phyloP scores from a whole-genome alignment of 2,797 vertebrate species.

The Jordanella pulchra region DNA sequence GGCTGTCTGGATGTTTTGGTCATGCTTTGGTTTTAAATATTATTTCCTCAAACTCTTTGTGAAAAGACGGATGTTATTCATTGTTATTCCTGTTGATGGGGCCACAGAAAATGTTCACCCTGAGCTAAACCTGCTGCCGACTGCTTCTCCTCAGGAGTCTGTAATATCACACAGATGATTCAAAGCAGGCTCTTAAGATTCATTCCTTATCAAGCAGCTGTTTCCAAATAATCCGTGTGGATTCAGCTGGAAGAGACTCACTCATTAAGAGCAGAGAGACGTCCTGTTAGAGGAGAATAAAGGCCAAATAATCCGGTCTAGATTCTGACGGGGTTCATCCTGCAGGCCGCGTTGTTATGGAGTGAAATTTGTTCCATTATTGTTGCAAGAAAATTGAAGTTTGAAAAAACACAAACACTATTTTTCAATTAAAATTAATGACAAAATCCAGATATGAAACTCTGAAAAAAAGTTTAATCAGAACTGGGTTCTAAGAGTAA shows the following conservation, averaged over 20 bases:
- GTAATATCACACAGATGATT: conserved; percentile 2
- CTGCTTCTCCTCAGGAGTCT: not conserved
- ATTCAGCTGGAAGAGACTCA: conserved; percentile 54
- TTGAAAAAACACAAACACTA: too few species aligned
- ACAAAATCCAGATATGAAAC: too few species aligned
- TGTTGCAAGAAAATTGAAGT: too few species aligned
- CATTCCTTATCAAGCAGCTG: not conserved
- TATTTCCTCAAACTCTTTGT: not conserved
- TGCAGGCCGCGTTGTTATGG: conserved; percentile 36
- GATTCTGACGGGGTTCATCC: conserved; percentile 28
- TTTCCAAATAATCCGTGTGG: conserved; percentile 2
- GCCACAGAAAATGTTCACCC: not conserved
- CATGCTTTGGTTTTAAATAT: not conserved
- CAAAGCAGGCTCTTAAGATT: not conserved
- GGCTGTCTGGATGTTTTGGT: not conserved
- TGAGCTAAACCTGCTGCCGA: not conserved
- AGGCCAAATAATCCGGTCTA: conserved; percentile 20
- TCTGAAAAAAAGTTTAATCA: too few species aligned
- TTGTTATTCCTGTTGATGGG: not conserved
- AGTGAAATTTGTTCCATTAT: too few species aligned
- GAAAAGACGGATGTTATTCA: too few species aligned
- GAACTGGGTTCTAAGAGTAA: too few species aligned
- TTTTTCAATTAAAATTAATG: too few species aligned
- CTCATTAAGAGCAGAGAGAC: not conserved
- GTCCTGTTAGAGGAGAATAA: not conserved